Evolutionary conservation across 2,113 vertebrate species (phyloP), one percentile per base, ranked within the genome.

Genomic region (Drymodes brunneopygia): DNA sequence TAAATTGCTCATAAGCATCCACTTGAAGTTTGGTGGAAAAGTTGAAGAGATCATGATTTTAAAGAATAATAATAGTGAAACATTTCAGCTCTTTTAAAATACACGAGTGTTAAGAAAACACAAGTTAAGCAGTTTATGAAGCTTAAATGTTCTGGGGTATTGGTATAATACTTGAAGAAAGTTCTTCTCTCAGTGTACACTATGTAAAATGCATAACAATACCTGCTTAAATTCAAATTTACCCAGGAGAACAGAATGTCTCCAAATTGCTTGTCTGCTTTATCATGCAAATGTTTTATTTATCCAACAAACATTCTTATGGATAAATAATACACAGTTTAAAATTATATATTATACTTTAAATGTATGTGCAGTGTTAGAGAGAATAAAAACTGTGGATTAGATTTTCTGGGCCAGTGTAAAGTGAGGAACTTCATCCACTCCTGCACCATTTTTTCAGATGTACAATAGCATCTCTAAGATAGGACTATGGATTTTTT

Each of bases 261-360:
- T 97, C 92, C 11, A 64, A 96, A 96, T 86, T 96, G 79, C 66
- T 94, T 3, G 0, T 90, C 87, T 5, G 65, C 86, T 96, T 98
- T 97, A 93, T 95, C 72, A 97, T 97, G 97, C 96, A 95, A 97
- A 97, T 94, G 82, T 93, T 95, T 97, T 97, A 87, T 97, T 98
- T 98, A 92, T 97, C 81, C 93, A 86, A 81, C 84, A 96, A 96
- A 97, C 85, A 88, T 87, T 88, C 57, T 90, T 56, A 64, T 25
- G 40, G 91, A 97, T 92, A 97, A 98, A 97, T 90, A 96, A 96
- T 88, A 95, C 33, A 87, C 29, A 73, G 74, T 95, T 93, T 89
- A 31, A 92, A 97, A 83, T 62, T 53, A 64, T 64, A 89, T 61
- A 47, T 58, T 85, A 69, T 88, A 56, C 35, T 78, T 47, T 65